phyloP scores from a whole-genome alignment of 1,140 invertebrate species.

The Drosophila kohkoa region DNA sequence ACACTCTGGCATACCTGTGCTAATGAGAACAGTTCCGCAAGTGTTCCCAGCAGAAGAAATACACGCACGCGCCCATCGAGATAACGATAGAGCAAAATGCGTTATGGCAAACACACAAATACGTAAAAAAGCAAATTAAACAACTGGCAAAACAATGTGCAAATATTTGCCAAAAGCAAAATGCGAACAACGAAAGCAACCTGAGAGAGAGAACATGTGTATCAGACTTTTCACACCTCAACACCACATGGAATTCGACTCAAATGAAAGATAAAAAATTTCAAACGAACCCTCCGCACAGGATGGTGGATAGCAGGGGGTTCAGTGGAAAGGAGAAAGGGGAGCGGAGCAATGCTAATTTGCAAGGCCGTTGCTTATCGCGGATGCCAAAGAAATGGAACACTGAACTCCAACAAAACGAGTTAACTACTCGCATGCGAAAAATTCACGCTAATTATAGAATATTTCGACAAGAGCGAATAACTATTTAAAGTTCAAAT shows the following conservation, averaged over 20 bases:
- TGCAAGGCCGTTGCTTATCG: conserved; percentile 62
- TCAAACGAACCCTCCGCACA: conserved; percentile 14
- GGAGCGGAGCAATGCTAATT: conserved; percentile 59
- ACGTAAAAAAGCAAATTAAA: conserved; percentile 54
- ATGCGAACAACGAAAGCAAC: conserved; percentile 6
- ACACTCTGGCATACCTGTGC: neutral
- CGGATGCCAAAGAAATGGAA: conserved; percentile 24
- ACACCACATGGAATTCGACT: conserved; percentile 41
- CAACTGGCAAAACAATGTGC: conserved; percentile 57
- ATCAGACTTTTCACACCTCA: conserved; percentile 70
- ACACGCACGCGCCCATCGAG: conserved; percentile 9
- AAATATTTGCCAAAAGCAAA: conserved; percentile 53
- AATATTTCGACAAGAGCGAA: neutral
- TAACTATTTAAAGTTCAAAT: neutral
- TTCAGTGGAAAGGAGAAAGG: neutral
- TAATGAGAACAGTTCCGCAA: neutral
- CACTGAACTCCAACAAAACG: conserved; percentile 13
- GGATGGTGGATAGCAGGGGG: neutral
- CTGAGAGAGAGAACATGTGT: conserved; percentile 59
- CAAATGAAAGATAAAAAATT: conserved; percentile 42
- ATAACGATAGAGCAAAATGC: conserved; percentile 42
- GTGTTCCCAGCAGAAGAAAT: neutral
- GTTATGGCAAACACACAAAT: conserved; percentile 50
- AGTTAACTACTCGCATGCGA: neutral
- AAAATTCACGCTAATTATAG: conserved; percentile 18